phyloP scores from a whole-genome alignment of 2,113 vertebrate genomes.

The Nycticryphes semicollaris region DNA sequence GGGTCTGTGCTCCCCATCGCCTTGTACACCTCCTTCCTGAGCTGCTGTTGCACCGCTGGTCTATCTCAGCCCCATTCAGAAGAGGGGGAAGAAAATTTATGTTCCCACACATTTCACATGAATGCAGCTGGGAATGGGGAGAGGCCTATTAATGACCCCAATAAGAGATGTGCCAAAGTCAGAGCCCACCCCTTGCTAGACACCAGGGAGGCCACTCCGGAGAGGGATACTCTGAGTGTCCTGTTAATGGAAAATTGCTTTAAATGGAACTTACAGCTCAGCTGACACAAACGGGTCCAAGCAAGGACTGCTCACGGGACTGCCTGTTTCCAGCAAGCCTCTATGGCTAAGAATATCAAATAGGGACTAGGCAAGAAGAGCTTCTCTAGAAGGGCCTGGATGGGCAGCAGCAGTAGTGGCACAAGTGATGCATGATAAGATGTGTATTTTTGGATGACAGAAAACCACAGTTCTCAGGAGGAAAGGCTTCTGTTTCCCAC shows the following conservation, averaged over 20 bases:
- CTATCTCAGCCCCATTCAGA: not conserved
- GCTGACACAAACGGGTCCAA: not conserved
- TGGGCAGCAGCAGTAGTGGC: not conserved
- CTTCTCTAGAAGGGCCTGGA: not conserved
- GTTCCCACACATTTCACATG: not conserved
- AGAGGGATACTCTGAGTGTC: not conserved
- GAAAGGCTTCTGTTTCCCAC: not conserved
- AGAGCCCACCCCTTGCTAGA: not conserved
- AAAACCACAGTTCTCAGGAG: not conserved
- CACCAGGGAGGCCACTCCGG: not conserved
- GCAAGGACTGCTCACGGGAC: not conserved
- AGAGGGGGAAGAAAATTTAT: not conserved
- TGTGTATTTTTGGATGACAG: not conserved
- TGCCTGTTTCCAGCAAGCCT: not conserved
- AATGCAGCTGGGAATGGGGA: not conserved
- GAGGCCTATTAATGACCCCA: not conserved
- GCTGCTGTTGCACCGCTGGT: not conserved
- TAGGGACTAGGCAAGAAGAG: not conserved
- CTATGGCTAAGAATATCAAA: not conserved
- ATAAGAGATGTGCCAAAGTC: fast-evolving
- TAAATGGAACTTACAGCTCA: not conserved
- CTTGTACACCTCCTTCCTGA: not conserved
- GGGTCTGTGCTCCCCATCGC: not conserved
- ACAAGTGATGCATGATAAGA: not conserved
- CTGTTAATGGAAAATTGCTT: not conserved